These are phyloP conservation scores for Antigone vipio DNA, from an alignment of 2,113 vertebrate genomes.

Conservation along the genomic window DNA sequence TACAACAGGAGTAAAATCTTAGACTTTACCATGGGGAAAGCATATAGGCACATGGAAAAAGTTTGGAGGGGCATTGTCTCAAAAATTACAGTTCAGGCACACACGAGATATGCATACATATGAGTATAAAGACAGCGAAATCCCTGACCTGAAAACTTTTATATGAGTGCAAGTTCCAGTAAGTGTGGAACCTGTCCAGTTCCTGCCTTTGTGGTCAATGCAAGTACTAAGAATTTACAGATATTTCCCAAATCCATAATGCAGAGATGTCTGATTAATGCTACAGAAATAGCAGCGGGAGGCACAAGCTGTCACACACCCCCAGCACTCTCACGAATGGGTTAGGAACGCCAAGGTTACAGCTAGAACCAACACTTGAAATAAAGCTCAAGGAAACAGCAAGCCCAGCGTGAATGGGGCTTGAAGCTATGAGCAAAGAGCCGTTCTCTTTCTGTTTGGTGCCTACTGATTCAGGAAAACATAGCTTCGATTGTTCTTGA, in stretches of 20 bases:
- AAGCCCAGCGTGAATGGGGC: neutral
- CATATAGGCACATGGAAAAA: neutral
- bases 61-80: neutral
- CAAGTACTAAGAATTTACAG: neutral
- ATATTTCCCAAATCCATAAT: neutral
- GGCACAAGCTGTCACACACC: neutral
- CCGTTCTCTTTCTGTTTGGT: neutral
- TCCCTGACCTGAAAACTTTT: neutral
- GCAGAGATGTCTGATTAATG: neutral
- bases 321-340: neutral
- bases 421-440: neutral
- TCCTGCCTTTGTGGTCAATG: neutral
- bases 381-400: neutral
- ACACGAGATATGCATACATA: rapidly evolving
- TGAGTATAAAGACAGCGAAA: neutral
- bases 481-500: neutral
- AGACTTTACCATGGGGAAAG: neutral
- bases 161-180: neutral
- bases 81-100: neutral
- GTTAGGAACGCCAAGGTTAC: neutral
- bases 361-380: neutral
- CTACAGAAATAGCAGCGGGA: neutral
- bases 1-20: neutral
- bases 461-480: neutral
- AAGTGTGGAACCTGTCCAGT: neutral